Evolutionary conservation across 2,888 invertebrate species (phyloP).

Genomic region (Papilio demoleus): DNA sequence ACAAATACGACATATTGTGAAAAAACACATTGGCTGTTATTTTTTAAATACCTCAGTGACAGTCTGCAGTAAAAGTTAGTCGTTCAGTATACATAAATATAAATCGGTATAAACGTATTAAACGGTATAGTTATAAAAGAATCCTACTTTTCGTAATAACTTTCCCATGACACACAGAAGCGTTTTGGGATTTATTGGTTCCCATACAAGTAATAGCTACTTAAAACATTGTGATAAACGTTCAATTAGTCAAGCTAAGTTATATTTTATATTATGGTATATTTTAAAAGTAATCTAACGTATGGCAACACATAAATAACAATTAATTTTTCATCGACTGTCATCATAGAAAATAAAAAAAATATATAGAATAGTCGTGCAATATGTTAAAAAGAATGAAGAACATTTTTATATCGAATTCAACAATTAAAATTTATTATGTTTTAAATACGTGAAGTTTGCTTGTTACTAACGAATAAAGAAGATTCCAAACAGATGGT

Average conservation of each 20-base stretch:
- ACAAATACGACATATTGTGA: too few species aligned
- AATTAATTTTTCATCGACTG: conserved; percentile 31
- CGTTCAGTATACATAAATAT: too few species aligned
- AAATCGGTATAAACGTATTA: background rate
- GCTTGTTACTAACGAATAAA: too few species aligned
- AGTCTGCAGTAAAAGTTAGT: too few species aligned
- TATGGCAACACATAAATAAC: conserved; percentile 37
- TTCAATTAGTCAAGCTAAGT: conserved; percentile 35
- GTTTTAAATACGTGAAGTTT: too few species aligned
- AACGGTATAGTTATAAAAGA: background rate
- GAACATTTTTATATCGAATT: too few species aligned
- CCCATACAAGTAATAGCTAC: conserved; percentile 44
- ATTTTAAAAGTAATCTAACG: conserved; percentile 35
- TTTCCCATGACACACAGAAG: conserved; percentile 36
- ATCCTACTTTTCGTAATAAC: background rate
- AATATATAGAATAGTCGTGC: too few species aligned
- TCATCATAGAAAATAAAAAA: conserved; percentile 14
- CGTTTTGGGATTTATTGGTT: conserved; percentile 41
- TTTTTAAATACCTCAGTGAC: too few species aligned
- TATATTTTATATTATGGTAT: background rate
- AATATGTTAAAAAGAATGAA: too few species aligned
- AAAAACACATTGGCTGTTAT: too few species aligned
- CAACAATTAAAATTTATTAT: too few species aligned
- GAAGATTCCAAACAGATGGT: too few species aligned
- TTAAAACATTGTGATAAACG: conserved; percentile 40